Base-by-base conservation (phyloP, 1,140 invertebrate genomes). In the Drosophila neocordata region DNA sequence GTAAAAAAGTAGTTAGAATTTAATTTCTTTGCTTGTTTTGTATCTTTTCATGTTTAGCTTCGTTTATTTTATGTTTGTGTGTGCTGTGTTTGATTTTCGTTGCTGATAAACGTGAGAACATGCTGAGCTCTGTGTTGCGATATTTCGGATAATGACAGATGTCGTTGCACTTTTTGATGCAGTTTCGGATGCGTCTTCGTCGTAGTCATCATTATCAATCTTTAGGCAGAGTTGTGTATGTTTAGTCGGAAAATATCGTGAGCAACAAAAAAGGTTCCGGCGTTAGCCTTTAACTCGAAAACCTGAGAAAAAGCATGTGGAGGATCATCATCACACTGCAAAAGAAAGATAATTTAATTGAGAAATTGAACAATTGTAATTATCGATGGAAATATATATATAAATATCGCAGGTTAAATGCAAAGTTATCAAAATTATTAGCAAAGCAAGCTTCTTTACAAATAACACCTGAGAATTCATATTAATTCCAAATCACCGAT, bases 181-280 rank as follows among this genome's bases (percentile, higher is more conserved):
- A 20, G 9, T 20, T 48, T 18, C 3, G 18, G 60, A 57, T 55
- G 44, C 68, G 52, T 37, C 65, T 52, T 41, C 58, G 41, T 38
- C 8, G 34, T 8, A 18, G 22, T 52, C 18, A 8, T 63, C 44
- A 12, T 60, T 37, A 35, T 53, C 20, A 35, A 34, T 20, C 6
- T 52, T 78, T 93, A 96, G 91, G 94, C 95, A 57, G 94, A 93
- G 92, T 98, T 95, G 92, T 98, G 97, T 82, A 98, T 96, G 72
- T 95, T 96, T 82, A 98, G 94, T 91, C 97, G 95, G 94, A 98
- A 98, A 89, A 98, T 96, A 90, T 98, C 97, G 90, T 98, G 97
- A 90, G 97, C 96, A 83, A 97, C 95, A 92, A 95, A 98, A 93
- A 96, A 98, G 60, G 95, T 95, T 71, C 94, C 95, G 82, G 94